Conservation (phyloP, 1,140 invertebrate genomes). For the Aphaenogaster floridana region DNA sequence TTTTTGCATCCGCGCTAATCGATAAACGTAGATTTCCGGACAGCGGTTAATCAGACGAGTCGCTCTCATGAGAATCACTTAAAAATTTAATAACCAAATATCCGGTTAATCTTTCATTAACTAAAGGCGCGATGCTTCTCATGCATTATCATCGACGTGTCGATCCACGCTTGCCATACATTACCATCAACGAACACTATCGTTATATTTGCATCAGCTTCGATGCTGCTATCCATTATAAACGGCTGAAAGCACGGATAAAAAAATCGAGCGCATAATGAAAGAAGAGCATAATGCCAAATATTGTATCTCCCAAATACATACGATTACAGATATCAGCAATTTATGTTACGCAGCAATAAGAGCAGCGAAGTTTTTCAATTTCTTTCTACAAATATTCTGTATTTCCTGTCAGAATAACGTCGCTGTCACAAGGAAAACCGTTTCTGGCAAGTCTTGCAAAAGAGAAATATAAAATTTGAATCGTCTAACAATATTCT, state of each 20-base stretch:
- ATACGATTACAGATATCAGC: background rate
- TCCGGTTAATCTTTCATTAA: constrained; percentile 36
- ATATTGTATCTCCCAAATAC: background rate
- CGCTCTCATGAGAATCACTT: background rate
- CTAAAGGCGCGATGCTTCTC: background rate
- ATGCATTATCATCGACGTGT: constrained; percentile 42
- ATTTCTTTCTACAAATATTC: background rate
- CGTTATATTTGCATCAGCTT: constrained; percentile 40
- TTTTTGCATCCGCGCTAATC: background rate
- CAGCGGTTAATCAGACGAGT: background rate
- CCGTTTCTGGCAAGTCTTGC: background rate
- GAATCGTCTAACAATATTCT: background rate
- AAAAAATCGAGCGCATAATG: background rate
- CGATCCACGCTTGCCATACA: background rate
- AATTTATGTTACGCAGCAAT: background rate
- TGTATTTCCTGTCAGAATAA: background rate
- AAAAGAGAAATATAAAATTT: constrained; percentile 12
- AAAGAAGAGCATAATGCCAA: background rate
- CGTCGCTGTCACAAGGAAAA: background rate
- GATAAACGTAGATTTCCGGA: background rate
- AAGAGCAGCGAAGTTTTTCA: background rate
- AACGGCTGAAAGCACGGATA: background rate
- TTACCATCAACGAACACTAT: constrained; percentile 26
- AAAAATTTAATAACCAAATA: constrained; percentile 49
- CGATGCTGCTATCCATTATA: background rate